These are phyloP conservation scores for Volucella bombylans DNA, from an alignment of 2,888 invertebrate genomes.

Conservation along the genomic window DNA sequence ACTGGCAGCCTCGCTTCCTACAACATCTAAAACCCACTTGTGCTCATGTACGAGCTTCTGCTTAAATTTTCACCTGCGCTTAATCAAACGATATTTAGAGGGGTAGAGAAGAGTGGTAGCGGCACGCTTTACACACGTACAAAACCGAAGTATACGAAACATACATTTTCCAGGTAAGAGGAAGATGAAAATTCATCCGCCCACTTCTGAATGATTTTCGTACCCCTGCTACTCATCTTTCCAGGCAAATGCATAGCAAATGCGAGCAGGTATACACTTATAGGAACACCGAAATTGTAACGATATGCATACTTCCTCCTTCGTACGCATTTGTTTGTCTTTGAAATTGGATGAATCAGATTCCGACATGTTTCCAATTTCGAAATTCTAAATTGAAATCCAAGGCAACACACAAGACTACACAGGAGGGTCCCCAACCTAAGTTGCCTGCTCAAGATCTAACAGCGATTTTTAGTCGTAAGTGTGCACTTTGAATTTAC, in stretches of 20 bases:
- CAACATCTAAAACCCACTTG: background rate
- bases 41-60: background rate
- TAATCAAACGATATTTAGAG: background rate
- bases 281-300: slow-evolving; percentile 5
- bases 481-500: slow-evolving; percentile 53
- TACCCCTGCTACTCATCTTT: slow-evolving; percentile 1
- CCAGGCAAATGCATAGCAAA: slow-evolving; percentile 43
- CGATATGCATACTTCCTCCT: background rate
- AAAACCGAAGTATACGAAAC: slow-evolving; percentile 26
- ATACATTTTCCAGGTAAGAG: slow-evolving; percentile 51
- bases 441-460: too few species aligned
- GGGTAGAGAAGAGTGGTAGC: background rate
- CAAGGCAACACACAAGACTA: background rate
- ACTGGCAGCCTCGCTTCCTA: slow-evolving; percentile 4
- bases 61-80: slow-evolving; percentile 50
- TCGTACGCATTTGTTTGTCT: slow-evolving; percentile 6
- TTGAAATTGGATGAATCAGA: background rate
- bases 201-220: slow-evolving; percentile 25
- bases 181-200: slow-evolving; percentile 33
- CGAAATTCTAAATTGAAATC: slow-evolving; percentile 6
- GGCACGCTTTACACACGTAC: slow-evolving; percentile 41
- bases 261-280: slow-evolving; percentile 15
- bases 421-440: background rate
- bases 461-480: background rate
- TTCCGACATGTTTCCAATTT: slow-evolving; percentile 20